A percentile compares a stretch with the other conserved stretches of the same genome.
phyloP scores from a whole-genome alignment of 2,888 invertebrate species.

The Dasysyrphus tricinctus region DNA sequence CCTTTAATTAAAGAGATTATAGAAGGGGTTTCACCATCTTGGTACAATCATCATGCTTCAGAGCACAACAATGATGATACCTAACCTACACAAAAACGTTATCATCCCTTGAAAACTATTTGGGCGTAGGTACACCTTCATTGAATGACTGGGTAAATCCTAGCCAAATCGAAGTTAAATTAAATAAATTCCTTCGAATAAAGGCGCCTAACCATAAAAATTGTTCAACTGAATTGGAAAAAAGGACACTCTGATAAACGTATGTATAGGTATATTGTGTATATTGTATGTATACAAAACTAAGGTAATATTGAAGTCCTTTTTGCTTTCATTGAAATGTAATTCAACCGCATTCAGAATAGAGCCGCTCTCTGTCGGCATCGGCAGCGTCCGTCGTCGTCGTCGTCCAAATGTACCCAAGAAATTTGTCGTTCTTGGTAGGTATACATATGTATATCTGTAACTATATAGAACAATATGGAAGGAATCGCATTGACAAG shows the following conservation, averaged over 20 bases:
- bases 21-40: slow-evolving; percentile 27
- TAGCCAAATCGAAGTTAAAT: slow-evolving; percentile 53
- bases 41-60: slow-evolving; percentile 21
- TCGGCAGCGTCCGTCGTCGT: too few relatives aligned
- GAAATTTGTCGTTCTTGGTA: slow-evolving; percentile 10
- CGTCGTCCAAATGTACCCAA: slow-evolving; percentile 1
- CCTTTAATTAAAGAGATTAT: slow-evolving; percentile 63
- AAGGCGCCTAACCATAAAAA: slow-evolving; percentile 50
- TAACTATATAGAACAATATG: slow-evolving; percentile 4
- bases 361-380: background rate
- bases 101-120: slow-evolving; percentile 25
- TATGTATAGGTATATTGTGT: background rate
- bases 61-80: slow-evolving; percentile 15
- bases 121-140: slow-evolving; percentile 1
- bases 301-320: slow-evolving; percentile 7
- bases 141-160: slow-evolving; percentile 41
- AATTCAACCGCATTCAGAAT: slow-evolving; percentile 46
- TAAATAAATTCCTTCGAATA: slow-evolving; percentile 62
- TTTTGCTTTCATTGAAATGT: slow-evolving; percentile 32
- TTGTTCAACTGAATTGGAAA: slow-evolving; percentile 54
- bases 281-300: background rate
- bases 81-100: slow-evolving; percentile 1
- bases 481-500: slow-evolving; percentile 46
- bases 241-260: slow-evolving; percentile 1
- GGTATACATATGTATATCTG: background rate